These are phyloP conservation scores for Drosophila pectinifera DNA, from an alignment of 1,140 invertebrate genomes.

Conservation along the genomic window DNA sequence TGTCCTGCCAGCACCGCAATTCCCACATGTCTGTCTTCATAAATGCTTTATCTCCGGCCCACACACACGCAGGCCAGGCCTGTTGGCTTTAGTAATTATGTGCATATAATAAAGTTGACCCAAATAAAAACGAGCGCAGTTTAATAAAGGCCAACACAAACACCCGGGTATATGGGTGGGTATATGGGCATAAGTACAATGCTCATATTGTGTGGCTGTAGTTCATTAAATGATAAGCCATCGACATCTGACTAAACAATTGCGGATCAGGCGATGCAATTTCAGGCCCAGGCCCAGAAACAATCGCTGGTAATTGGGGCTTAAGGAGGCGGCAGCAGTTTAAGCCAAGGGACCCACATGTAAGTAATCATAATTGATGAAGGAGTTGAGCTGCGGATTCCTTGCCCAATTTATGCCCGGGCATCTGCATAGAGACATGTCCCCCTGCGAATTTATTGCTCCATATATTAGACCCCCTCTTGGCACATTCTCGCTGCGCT, in stretches of 20 bases:
- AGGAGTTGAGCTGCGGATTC: slow-evolving; percentile 14
- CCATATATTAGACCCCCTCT: slow-evolving; percentile 36
- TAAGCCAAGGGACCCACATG: slow-evolving; percentile 11
- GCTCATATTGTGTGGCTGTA: slow-evolving; percentile 44
- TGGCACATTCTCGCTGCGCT: slow-evolving; percentile 9
- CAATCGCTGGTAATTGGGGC: slow-evolving; percentile 41
- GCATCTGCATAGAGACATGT: slow-evolving; percentile 42
- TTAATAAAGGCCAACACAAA: slow-evolving; percentile 29
- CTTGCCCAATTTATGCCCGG: neutral
- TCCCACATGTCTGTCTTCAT: slow-evolving; percentile 76
- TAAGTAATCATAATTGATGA: slow-evolving; percentile 42
- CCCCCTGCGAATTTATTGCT: slow-evolving; percentile 38
- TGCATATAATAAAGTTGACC: slow-evolving; percentile 80
- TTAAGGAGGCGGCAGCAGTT: neutral
- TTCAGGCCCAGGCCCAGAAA: slow-evolving; percentile 19
- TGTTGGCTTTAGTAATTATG: slow-evolving; percentile 81
- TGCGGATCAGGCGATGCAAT: slow-evolving; percentile 46
- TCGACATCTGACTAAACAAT: slow-evolving; percentile 57
- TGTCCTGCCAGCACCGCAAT: slow-evolving; percentile 49
- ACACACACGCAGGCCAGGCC: slow-evolving; percentile 32
- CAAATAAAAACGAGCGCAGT: slow-evolving; percentile 60
- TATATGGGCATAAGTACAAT: slow-evolving; percentile 25
- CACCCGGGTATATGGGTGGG: slow-evolving; percentile 14
- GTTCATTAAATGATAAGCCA: slow-evolving; percentile 82
- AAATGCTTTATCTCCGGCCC: slow-evolving; percentile 78